Evolutionary conservation across 2,797 vertebrate genomes (phyloP), one percentile per base, ranked within the genome.

Genomic region (Heterohyrax brucei): DNA sequence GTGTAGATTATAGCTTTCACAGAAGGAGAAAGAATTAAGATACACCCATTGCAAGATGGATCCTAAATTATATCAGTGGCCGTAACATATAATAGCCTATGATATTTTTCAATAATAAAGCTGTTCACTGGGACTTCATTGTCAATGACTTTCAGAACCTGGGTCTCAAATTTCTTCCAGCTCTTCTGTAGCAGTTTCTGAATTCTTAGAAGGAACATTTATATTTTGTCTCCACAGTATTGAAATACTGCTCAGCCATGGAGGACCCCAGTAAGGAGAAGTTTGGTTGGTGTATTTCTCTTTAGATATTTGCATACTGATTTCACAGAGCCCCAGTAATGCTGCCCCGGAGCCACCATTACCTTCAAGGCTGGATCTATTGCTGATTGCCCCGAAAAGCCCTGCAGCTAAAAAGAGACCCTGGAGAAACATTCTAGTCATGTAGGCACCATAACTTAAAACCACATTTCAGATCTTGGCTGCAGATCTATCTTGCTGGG

Each of bases 391-490:
- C 72, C 95, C 59, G 84, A 62, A 50, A 78, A 81, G 89, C 70
- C 48, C 56, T 80, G 68, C 24, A 53, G 89, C 87, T 76, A 53
- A 59, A 85, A 95, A 64, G 77, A 70, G 33, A 72, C 89, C 87
- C 89, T 39, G 3, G 79, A 97, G 95, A 89, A 93, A 87, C 76
- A 97, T 91, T 97, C 94, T 8, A 76, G 94, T 96, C 96, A 89
- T 84, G 95, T 70, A 82, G 85, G 56, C 28, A 62, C 76, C 95
- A 91, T 94, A 96, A 97, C 81, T 96, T 97, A 96, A 92, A 96
- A 77, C 82, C 59, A 87, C 91, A 82, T 95, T 92, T 84, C 88
- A 96, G 93, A 82, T 78, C 85, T 97, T 96, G 95, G 95, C 95
- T 97, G 94, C 93, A 70, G 89, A 82, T 93, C 87, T 82, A 39